Evolutionary conservation across 2,888 invertebrate genomes (phyloP).

Genomic region (Helobdella robusta): DNA sequence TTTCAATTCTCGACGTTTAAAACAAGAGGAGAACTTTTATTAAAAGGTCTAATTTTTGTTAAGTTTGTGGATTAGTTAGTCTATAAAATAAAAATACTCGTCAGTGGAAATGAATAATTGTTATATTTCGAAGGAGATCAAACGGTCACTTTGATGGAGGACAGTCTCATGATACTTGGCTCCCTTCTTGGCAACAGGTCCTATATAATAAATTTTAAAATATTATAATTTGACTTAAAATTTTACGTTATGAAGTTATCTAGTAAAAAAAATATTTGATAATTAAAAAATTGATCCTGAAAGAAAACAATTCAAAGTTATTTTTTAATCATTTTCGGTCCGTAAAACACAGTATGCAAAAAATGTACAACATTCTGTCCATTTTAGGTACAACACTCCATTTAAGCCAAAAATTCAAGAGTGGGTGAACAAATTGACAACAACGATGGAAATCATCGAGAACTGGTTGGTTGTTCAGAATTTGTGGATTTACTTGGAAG

Average conservation of each 20-base stretch:
- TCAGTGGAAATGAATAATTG: no score
- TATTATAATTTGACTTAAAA: no score
- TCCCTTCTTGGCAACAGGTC: constrained; percentile 81
- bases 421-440: constrained; percentile 85
- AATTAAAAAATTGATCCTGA: no score
- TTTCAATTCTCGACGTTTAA: constrained; percentile 88
- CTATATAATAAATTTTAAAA: no score
- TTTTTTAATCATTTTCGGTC: not conserved
- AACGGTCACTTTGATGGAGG: constrained; percentile 84
- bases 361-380: not conserved
- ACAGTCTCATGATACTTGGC: constrained; percentile 89
- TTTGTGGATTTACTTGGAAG: constrained; percentile 95
- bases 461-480: constrained; percentile 92
- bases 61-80: not conserved
- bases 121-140: constrained; percentile 16
- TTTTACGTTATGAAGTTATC: no score
- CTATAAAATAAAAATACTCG: no score
- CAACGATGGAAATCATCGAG: constrained; percentile 89
- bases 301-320: no score
- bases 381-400: constrained; percentile 75
- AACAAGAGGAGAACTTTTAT: constrained; percentile 78
- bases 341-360: not conserved
- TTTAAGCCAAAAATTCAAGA: constrained; percentile 91
- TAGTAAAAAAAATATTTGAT: no score
- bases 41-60: constrained; percentile 61